These are phyloP conservation scores for Sarcophaga bullata DNA, from an alignment of 1,140 invertebrate genomes.

Conservation along the genomic window DNA sequence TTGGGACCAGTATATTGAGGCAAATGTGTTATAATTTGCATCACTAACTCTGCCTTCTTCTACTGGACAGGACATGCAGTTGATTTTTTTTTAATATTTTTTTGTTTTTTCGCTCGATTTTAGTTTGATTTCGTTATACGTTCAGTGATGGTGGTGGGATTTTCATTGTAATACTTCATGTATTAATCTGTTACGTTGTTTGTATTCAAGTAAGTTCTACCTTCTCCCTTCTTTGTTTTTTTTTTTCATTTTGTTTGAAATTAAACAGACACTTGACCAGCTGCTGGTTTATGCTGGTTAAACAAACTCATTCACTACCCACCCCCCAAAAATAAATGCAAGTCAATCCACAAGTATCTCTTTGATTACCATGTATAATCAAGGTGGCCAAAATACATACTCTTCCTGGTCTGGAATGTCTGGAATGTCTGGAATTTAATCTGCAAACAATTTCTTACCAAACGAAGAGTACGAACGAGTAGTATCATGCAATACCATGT, in stretches of 20 bases:
- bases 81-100: background rate
- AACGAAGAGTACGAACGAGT: too few relatives aligned
- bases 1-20: background rate
- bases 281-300: constrained; percentile 30
- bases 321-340: background rate
- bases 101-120: background rate
- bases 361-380: background rate
- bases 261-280: constrained; percentile 42
- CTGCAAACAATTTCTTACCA: background rate
- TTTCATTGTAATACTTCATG: constrained; percentile 19
- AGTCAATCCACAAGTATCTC: background rate
- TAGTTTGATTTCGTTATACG: too few relatives aligned
- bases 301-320: background rate
- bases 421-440: background rate
- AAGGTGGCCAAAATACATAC: background rate
- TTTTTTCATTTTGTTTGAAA: constrained; percentile 31
- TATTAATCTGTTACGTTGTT: constrained; percentile 23
- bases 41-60: background rate
- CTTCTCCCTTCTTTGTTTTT: constrained; percentile 16
- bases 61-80: background rate
- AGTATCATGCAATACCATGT: background rate
- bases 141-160: background rate
- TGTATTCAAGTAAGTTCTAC: background rate
- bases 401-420: background rate
- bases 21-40: constrained; percentile 16